phyloP scores from a whole-genome alignment of 2,113 vertebrate genomes.

The Thinocorus orbignyianus region DNA sequence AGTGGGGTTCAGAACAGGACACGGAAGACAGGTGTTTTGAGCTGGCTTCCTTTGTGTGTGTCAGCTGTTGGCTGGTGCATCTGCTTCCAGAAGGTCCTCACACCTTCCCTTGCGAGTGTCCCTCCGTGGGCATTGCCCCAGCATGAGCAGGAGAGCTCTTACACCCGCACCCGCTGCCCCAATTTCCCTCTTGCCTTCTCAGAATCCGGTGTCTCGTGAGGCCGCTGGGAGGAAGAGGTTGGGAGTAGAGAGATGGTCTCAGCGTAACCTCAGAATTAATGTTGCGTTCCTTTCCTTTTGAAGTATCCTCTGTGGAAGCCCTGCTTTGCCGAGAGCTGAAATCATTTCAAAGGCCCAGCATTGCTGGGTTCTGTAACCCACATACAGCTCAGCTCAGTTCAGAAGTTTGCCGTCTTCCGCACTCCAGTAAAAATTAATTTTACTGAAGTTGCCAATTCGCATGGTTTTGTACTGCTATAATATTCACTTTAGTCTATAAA shows the following conservation, averaged over 20 bases:
- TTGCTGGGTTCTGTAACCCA: background rate
- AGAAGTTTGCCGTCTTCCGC: background rate
- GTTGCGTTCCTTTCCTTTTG: background rate
- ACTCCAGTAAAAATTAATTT: background rate
- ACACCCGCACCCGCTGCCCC: background rate
- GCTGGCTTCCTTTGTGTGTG: background rate
- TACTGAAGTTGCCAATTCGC: background rate
- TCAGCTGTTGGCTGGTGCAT: background rate
- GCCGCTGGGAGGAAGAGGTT: background rate
- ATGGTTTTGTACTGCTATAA: background rate
- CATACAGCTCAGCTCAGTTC: background rate
- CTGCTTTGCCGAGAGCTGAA: background rate
- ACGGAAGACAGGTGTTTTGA: background rate
- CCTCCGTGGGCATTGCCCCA: background rate
- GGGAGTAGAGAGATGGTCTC: background rate
- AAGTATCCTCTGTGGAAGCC: background rate
- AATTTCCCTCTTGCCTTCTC: background rate
- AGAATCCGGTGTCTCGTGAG: background rate
- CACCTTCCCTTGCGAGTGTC: background rate
- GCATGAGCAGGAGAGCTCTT: too few relatives aligned
- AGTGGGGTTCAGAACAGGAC: background rate
- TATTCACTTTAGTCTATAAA: conserved; percentile 18
- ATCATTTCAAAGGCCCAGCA: background rate
- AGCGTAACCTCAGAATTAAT: background rate
- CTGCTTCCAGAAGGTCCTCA: background rate